These are phyloP conservation scores for Girardinichthys multiradiatus DNA, from an alignment of 2,113 vertebrate species.

Conservation along the genomic window DNA sequence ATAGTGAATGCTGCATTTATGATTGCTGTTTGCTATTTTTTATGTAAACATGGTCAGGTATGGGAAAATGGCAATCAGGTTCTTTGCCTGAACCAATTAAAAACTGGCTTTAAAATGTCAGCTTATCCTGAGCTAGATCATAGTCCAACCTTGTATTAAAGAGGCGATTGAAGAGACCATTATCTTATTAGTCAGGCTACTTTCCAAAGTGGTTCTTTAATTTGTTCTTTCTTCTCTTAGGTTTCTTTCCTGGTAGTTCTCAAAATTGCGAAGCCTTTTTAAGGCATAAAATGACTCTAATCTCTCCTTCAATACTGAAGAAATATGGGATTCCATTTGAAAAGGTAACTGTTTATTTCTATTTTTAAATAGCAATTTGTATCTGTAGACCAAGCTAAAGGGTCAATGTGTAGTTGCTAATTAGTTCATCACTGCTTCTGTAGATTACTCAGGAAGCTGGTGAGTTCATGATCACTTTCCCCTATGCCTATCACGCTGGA, in stretches of 20 bases:
- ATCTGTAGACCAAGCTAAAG: neutral
- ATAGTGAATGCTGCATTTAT: no score
- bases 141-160: no score
- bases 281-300: slow-evolving; percentile 98
- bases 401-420: neutral
- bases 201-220: neutral
- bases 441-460: slow-evolving; percentile 96
- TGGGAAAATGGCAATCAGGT: no score
- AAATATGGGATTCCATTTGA: slow-evolving; percentile 98
- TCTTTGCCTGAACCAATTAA: no score
- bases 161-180: no score
- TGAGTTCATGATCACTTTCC: slow-evolving; percentile 97
- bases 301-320: slow-evolving; percentile 95
- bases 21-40: no score
- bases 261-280: slow-evolving; percentile 98
- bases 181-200: neutral
- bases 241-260: slow-evolving; percentile 95
- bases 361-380: neutral
- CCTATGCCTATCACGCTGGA: slow-evolving; percentile 95
- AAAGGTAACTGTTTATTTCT: slow-evolving; percentile 81
- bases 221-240: slow-evolving; percentile 64
- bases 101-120: no score
- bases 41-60: no score
- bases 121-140: neutral
- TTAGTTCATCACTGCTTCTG: neutral